phyloP scores from a whole-genome alignment of 1,140 invertebrate genomes.

The Cotesia typhae region DNA sequence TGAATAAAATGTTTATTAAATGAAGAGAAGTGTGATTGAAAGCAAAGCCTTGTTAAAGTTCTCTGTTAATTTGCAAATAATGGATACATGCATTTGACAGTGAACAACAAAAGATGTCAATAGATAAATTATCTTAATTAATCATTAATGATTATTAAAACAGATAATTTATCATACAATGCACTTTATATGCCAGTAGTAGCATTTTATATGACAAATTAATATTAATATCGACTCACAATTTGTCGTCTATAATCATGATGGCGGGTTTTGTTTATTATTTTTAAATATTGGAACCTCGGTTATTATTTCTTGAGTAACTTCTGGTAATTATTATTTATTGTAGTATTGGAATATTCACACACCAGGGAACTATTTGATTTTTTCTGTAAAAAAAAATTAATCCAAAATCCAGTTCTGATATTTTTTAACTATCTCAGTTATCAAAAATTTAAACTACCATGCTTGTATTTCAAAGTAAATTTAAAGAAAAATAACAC shows the following conservation, averaged over 20 bases:
- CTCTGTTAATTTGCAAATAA: too few species aligned
- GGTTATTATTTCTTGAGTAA: neutral
- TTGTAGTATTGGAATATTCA: neutral
- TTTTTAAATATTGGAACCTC: neutral
- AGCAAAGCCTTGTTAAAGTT: too few species aligned
- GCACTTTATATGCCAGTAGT: too few species aligned
- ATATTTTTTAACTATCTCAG: too few species aligned
- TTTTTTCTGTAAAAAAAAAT: slow-evolving; percentile 1
- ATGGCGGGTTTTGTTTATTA: slow-evolving; percentile 47
- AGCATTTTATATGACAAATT: slow-evolving; percentile 25
- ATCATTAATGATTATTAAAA: neutral
- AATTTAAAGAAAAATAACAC: slow-evolving; percentile 3
- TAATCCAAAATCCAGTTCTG: neutral
- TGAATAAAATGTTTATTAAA: too few species aligned
- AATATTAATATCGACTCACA: slow-evolving; percentile 58
- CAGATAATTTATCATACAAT: slow-evolving; percentile 9
- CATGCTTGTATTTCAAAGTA: neutral
- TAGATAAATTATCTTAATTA: slow-evolving; percentile 2
- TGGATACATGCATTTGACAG: neutral
- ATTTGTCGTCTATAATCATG: slow-evolving; percentile 66
- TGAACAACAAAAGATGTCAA: neutral
- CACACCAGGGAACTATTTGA: too few species aligned
- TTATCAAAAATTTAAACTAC: neutral
- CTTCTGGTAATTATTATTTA: neutral
- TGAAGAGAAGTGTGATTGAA: too few species aligned